Evolutionary conservation across 2,888 invertebrate genomes (phyloP), one percentile per base, ranked within the genome.

Genomic region (Diarsia brunnea): DNA sequence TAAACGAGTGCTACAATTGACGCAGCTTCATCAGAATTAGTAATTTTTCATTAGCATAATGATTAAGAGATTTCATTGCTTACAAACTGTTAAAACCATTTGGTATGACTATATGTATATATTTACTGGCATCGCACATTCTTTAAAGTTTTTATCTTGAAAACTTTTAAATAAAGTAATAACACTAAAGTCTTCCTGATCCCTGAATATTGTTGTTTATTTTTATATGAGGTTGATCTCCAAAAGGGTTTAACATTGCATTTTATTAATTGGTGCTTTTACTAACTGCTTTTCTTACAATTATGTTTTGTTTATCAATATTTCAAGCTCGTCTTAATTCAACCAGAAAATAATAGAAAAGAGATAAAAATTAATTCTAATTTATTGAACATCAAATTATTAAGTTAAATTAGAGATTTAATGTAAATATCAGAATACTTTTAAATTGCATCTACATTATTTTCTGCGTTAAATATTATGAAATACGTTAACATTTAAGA

Each of bases 361-460:
- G 2, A 60, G 3, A 19, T 27, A 58, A 43, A 51, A 55, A 69
- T 4, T 5, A 11, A 64, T 63, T 77, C 1, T 67, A 67, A 82
- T 83, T 83, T 68, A 82, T 82, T 82, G 4, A 75, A 82, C 45
- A 65, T 60, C 49, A 51, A 65, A 24, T 65, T 38, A n/a, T 16
- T 19, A 64, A 31, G 11, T 38, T 27, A 16, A 58, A 27, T 65
- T 45, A 64, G 21, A 75, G 64, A 73, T 75, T 51, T 24, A 5
- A 27, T 81, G 81, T 82, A 71, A 74, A 81, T 81, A 74, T 75
- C 38, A 31, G 43, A 68, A 43, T 68, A 51, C 58, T 47, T 47
- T 51, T 64, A 61, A 73, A 70, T 73, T 65, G 49, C 31, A 49
- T 70, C 49, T 38, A 74, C 27, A 72, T 78, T 76, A 69, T 71